Evolutionary conservation across 1,140 invertebrate genomes (phyloP).

Genomic region (Magallana gigas): DNA sequence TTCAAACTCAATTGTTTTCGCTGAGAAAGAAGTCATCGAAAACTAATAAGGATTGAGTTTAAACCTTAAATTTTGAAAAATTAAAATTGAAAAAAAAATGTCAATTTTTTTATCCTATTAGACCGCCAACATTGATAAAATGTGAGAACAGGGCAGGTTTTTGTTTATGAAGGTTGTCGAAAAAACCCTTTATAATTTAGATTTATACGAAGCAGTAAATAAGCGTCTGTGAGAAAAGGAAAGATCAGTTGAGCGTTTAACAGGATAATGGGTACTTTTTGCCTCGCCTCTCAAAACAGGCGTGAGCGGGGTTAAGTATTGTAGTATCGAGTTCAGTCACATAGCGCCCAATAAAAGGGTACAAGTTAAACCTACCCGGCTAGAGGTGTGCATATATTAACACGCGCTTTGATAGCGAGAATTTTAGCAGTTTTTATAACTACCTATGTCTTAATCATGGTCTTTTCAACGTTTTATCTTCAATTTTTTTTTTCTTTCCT

Average conservation of each 20-base stretch:
- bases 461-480: not conserved
- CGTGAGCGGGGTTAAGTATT: conserved; percentile 29
- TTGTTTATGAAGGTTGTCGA: conserved; percentile 8
- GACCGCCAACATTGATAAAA: not conserved
- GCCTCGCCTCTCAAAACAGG: not conserved
- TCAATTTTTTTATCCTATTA: not conserved
- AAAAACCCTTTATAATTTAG: not conserved
- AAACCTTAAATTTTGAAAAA: too few species aligned
- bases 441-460: conserved; percentile 16
- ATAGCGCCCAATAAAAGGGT: not conserved
- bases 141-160: not conserved
- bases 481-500: not conserved
- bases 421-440: conserved; percentile 8
- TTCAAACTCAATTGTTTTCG: conserved; percentile 1
- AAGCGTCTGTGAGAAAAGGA: not conserved
- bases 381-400: conserved; percentile 9
- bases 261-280: conserved; percentile 7
- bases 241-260: not conserved
- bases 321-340: not conserved
- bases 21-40: not conserved
- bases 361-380: not conserved
- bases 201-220: conserved; percentile 22
- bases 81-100: not conserved
- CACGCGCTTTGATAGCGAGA: not conserved
- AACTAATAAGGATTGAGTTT: not conserved